These are phyloP conservation scores for Pogonomyrmex barbatus DNA, from an alignment of 1,140 invertebrate species.

Conservation along the genomic window DNA sequence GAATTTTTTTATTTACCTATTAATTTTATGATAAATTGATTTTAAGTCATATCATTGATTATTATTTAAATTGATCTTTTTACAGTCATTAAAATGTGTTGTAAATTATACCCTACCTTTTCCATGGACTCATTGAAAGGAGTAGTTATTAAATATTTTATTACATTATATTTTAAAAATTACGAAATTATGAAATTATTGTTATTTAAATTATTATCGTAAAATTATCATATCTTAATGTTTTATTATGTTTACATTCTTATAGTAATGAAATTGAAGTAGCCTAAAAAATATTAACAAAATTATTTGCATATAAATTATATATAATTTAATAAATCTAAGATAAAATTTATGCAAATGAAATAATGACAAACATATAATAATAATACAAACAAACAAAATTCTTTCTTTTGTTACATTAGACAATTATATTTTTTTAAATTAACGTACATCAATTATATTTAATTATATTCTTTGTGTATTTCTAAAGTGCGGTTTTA, in stretches of 20 bases:
- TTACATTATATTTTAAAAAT: constrained; percentile 29
- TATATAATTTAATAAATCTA: background rate
- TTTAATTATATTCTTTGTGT: background rate
- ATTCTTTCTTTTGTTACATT: background rate
- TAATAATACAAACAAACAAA: background rate
- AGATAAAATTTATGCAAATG: background rate
- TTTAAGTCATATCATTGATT: background rate
- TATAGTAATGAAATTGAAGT: background rate
- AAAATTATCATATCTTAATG: constrained; percentile 1
- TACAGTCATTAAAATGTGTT: background rate
- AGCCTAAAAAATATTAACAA: constrained; percentile 6
- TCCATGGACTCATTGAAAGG: background rate
- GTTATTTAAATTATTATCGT: background rate
- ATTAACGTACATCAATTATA: background rate
- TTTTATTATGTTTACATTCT: constrained; percentile 1
- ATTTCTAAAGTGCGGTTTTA: constrained; percentile 17
- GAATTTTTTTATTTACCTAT: background rate
- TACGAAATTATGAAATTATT: constrained; percentile 12
- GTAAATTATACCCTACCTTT: background rate
- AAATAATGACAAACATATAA: background rate
- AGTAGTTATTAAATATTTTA: constrained; percentile 26
- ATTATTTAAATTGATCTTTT: background rate
- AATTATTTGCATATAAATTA: background rate
- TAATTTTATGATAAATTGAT: constrained; percentile 7
- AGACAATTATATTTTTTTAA: no score